These are phyloP conservation scores for Armadillidium nasatum DNA, from an alignment of 1,140 invertebrate species.

Conservation along the genomic window DNA sequence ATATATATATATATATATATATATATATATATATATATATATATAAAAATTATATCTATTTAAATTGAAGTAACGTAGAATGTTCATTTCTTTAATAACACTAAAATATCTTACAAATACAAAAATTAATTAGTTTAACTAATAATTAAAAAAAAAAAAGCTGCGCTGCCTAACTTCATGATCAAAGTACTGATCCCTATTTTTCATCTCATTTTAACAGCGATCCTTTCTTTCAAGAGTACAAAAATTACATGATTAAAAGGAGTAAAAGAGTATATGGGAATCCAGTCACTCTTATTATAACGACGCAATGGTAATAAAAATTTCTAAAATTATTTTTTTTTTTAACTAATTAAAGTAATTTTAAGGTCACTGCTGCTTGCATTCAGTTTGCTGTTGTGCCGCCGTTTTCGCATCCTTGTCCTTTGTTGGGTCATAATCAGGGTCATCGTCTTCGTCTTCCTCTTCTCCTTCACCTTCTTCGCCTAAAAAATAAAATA, in stretches of 20 bases:
- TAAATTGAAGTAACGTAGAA: no score
- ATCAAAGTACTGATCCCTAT: no score
- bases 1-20: constrained; percentile 13
- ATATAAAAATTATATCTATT: no score
- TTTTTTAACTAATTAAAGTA: background rate
- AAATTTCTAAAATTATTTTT: background rate
- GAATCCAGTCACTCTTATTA: constrained; percentile 3
- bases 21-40: background rate
- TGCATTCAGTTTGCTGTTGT: constrained; percentile 39
- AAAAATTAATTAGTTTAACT: no score
- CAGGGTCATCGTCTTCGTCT: constrained; percentile 45
- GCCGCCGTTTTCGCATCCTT: constrained; percentile 30
- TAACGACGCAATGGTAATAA: background rate
- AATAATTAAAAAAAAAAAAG: no score
- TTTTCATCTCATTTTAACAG: no score
- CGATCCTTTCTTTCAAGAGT: no score
- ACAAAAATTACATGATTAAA: background rate
- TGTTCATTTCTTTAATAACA: no score
- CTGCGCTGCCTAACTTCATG: no score
- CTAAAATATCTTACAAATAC: no score
- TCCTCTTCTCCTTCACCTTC: constrained; percentile 42
- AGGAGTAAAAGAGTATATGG: background rate
- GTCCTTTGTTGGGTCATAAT: constrained; percentile 42
- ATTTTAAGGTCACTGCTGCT: constrained; percentile 44
- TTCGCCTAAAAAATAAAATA: constrained; percentile 35